These are phyloP conservation scores for Stegastes partitus DNA, from an alignment of 2,113 vertebrate genomes.

Conservation along the genomic window DNA sequence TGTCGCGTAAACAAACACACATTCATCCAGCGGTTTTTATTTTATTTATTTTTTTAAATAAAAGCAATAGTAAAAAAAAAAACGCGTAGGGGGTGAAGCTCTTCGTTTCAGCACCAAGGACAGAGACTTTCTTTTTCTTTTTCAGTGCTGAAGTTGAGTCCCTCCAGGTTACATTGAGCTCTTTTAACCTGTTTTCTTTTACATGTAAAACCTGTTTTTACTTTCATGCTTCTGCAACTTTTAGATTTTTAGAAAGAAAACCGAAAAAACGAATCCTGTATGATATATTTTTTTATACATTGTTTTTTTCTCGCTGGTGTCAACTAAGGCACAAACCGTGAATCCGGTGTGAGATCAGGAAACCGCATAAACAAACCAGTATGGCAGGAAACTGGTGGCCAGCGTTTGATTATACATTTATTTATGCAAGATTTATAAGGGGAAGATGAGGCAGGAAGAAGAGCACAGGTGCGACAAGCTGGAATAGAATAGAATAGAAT, in stretches of 20 bases:
- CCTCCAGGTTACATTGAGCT: not conserved
- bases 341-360: not conserved
- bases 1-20: not conserved
- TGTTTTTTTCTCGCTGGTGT: not conserved
- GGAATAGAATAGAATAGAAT: not conserved
- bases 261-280: not conserved
- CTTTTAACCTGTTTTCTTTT: not conserved
- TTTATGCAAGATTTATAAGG: no score
- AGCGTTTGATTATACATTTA: no score
- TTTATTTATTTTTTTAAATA: not conserved
- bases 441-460: no score
- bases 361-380: not conserved
- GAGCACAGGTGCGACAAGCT: no score
- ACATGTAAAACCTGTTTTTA: not conserved
- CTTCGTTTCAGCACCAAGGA: slow-evolving; percentile 86
- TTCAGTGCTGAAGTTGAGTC: slow-evolving; percentile 1
- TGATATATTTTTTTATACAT: not conserved
- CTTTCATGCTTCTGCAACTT: not conserved
- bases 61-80: not conserved
- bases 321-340: not conserved
- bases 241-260: not conserved
- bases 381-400: no score
- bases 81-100: not conserved
- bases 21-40: not conserved
- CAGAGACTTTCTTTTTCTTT: slow-evolving; percentile 53